Evolutionary conservation across 2,888 invertebrate species (phyloP), one percentile per base, ranked within the genome.

Genomic region (Panopea generosa): DNA sequence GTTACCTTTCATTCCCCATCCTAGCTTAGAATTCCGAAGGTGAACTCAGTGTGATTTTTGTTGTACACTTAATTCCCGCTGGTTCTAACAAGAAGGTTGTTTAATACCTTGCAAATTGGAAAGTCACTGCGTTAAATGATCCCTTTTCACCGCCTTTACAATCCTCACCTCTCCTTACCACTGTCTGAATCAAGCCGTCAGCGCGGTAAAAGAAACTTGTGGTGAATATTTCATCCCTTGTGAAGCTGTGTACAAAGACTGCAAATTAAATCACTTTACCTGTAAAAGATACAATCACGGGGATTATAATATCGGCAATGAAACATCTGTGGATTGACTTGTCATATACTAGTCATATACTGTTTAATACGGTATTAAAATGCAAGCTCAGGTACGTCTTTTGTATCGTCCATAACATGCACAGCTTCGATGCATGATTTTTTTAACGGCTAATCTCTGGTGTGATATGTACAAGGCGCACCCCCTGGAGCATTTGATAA

Each of bases 211-310:
- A 50, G 27, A 33, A 47, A 62, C 38, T 38, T 33, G 45, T 33
- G 62, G 45, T 61, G 49, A 49, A 38, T 50, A 22, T 20, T 61
- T 14, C 47, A 20, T 53, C 62, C 43, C 49, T 45, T 29, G 20
- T 47, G 62, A 70, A 38, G 62, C 45, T 49, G 33, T 27, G 29
- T 24, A 76, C 76, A 80, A 80, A 67, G 49, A 62, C 40, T 29
- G 56, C 69, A 57, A 75, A 76, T 80, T 59, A 73, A 76, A 72
- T 67, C 52, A 67, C 62, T 73, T 80, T 76, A 73, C 68, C 61
- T 70, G 69, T 63, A 29, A 72, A 68, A 63, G 68, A 52, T 56
- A 45, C 50, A 76, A 71, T 80, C 70, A 73, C 61, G 55, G 49
- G 40, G 43, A 57, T 47, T 56, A 65, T 59, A 56, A 65, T 69